Base-by-base conservation (phyloP, 2,113 vertebrate species). In the Climacteris rufus region DNA sequence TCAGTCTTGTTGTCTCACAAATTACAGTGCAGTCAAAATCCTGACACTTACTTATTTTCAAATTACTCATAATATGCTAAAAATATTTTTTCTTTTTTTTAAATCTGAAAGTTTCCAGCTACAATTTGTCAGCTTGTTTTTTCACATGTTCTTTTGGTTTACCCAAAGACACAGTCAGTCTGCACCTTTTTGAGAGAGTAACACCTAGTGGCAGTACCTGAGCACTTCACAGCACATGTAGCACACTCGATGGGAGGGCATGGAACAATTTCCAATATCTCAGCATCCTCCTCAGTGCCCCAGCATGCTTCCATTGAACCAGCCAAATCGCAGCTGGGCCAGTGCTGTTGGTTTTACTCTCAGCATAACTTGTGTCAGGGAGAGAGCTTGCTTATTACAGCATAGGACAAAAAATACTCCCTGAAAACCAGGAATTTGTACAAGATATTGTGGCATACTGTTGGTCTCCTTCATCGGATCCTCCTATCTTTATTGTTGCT, bases 221-320 rank as follows among this genome's bases (percentile, higher is more conserved):
- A 66, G 72, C 13, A n/a, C 16, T 45, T 76, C 52, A 44, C 24
- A 70, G 28, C 18, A 13, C 9, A 31, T 27, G 35, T 17, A 25
- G 33, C 10, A 31, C 23, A 18, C 24, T 37, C 1, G 0, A 9
- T 31, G 11, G n/a, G 14, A 72, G 16, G 7, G 5, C 47, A 33
- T 6, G 5, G 14, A 89, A 66, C 18, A 64, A 45, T 68, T 57
- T 76, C 6, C 42, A 16, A 3, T 7, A 45, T 13, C 28, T 52
- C 10, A n/a, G 10, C 16, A n/a, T 44, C 28, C 35, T 53, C n/a
- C 39, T 74, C 19, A 49, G n/a, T 1, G 1, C 8, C 13, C 21
- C 44, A 15, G 7, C 18, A 23, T 68, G n/a, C 49, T 72, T 75
- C 53, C 27, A 37, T 5, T 23, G 16, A 61, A 56, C 11, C 28